Conservation (phyloP, 1,140 invertebrate species). For the Drosophila ercepeae region DNA sequence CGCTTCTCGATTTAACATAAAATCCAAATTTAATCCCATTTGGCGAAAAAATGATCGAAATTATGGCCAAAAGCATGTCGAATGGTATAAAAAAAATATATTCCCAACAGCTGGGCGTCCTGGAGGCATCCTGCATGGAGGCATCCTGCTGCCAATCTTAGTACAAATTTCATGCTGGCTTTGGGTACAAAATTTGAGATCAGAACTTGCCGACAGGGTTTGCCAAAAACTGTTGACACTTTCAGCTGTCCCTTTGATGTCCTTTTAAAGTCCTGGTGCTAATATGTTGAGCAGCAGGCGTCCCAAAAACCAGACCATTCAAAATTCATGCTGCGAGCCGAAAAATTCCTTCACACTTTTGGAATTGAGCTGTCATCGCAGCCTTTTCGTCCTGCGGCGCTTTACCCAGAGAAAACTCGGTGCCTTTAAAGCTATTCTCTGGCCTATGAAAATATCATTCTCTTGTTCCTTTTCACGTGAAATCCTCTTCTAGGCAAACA, state of each 20-base stretch:
- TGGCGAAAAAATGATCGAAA: constrained; percentile 46
- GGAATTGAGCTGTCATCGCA: constrained; percentile 44
- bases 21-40: constrained; percentile 53
- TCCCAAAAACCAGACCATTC: constrained; percentile 28
- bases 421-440: constrained; percentile 26
- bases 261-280: constrained; percentile 52
- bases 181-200: constrained; percentile 22
- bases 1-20: constrained; percentile 14
- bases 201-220: constrained; percentile 37
- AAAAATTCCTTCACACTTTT: constrained; percentile 32
- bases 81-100: constrained; percentile 53
- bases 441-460: constrained; percentile 5
- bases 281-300: constrained; percentile 74
- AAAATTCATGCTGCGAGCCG: constrained; percentile 48
- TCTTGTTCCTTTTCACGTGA: constrained; percentile 7
- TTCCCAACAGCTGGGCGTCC: constrained; percentile 31
- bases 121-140: constrained; percentile 17
- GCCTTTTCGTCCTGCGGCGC: constrained; percentile 22
- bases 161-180: constrained; percentile 52
- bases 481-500: constrained; percentile 31
- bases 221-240: constrained; percentile 63
- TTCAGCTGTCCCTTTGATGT: constrained; percentile 63
- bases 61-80: constrained; percentile 23
- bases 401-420: constrained; percentile 58
- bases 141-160: constrained; percentile 49